phyloP scores from a whole-genome alignment of 1,140 invertebrate species.

The roundworm (Caenorhabditis elegans) region DNA sequence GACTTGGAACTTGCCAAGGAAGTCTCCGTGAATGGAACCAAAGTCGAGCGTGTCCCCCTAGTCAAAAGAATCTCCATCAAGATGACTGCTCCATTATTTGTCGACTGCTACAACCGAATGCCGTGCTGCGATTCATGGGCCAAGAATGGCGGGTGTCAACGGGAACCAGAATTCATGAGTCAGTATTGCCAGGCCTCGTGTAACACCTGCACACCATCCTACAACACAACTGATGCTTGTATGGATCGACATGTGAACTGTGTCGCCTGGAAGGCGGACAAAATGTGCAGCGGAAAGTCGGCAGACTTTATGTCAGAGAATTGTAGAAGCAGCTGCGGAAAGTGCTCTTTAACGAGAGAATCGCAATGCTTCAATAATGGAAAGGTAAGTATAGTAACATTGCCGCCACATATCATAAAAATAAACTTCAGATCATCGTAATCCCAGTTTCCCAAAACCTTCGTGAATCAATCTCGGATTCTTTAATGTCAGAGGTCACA shows the following conservation, averaged over 20 bases:
- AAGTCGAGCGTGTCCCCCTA: background rate
- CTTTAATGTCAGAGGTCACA: conserved; percentile 8
- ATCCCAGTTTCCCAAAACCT: conserved; percentile 33
- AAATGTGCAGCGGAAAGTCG: conserved; percentile 50
- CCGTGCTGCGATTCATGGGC: conserved; percentile 63
- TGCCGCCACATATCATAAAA: background rate
- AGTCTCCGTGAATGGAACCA: conserved; percentile 4
- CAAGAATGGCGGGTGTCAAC: conserved; percentile 50
- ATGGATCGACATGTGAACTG: conserved; percentile 39
- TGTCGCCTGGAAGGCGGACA: conserved; percentile 34
- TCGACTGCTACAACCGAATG: conserved; percentile 57
- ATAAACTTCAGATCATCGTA: background rate
- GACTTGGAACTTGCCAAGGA: background rate
- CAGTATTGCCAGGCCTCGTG: conserved; percentile 56
- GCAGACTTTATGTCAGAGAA: conserved; percentile 63
- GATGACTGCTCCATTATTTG: conserved; percentile 49
- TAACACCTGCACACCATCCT: conserved; percentile 54
- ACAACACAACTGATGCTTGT: conserved; percentile 55
- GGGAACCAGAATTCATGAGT: conserved; percentile 56
- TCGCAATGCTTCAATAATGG: conserved; percentile 37
- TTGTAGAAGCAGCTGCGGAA: conserved; percentile 56
- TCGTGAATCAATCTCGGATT: conserved; percentile 30
- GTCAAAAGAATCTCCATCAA: conserved; percentile 21
- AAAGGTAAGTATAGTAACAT: conserved; percentile 14
- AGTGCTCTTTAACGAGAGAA: conserved; percentile 26